Percentiles rank a stretch among this genome's conserved stretches.
These are phyloP conservation scores for Cerastoderma edule DNA, from an alignment of 2,888 invertebrate species.

Conservation along the genomic window DNA sequence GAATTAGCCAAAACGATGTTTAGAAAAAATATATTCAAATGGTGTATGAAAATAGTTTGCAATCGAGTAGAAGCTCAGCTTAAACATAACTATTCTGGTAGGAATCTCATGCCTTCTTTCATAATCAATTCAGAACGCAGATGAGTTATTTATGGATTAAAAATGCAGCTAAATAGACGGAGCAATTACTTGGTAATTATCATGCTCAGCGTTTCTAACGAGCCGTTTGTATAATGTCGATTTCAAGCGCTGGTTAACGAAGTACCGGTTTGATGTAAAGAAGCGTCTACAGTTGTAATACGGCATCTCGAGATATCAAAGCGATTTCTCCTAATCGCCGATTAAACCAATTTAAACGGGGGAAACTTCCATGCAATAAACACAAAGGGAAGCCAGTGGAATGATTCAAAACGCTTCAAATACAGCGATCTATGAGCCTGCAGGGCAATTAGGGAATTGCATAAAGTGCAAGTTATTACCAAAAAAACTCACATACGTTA, in stretches of 20 bases:
- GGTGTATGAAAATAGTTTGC: too few species aligned
- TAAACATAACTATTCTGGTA: too few species aligned
- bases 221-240: background rate
- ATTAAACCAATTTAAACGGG: background rate
- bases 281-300: too few species aligned
- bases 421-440: background rate
- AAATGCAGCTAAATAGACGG: background rate
- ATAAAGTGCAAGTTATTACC: conserved; percentile 23
- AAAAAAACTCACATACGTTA: background rate
- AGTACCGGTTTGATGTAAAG: background rate
- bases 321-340: background rate
- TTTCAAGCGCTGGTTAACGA: background rate
- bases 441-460: background rate
- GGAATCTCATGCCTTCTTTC: too few species aligned
- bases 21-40: too few species aligned
- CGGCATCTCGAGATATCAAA: too few species aligned
- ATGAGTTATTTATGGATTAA: too few species aligned
- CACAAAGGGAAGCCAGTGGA: conserved; percentile 10
- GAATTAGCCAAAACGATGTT: too few species aligned
- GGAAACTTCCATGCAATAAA: background rate
- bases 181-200: background rate
- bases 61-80: too few species aligned
- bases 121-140: too few species aligned
- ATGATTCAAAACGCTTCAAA: background rate
- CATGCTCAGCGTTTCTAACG: conserved; percentile 2